Evolutionary conservation across 1,140 invertebrate species (phyloP), one percentile per base, ranked within the genome.

Genomic region (Ridgeia piscesae): DNA sequence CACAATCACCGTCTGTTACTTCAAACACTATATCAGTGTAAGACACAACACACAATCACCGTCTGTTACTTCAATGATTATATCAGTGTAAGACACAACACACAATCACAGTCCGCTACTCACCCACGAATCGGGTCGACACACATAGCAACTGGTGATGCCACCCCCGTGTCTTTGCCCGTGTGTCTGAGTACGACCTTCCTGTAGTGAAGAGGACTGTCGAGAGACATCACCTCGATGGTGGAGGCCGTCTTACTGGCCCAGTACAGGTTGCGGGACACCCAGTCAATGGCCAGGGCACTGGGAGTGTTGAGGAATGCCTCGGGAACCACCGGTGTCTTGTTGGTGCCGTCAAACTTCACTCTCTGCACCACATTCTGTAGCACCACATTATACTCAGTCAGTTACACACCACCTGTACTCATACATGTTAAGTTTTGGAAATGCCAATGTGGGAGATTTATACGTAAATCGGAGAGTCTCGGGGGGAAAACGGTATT

Each of bases 261-360:
- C 98, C 99, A 99, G 95, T 99, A 99, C 0, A 99, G 96, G 95
- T 99, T 99, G 35, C 97, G 97, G 0, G 97, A 98, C 33, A 99
- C 97, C 99, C 99, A 99, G 96, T 99, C 99, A 94, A 99, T 99
- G 1, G 99, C 98, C 17, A 99, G 95, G 0, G 98, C 98, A 97
- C 99, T 96, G 96, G 89, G 0, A 99, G 97, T 94, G 99, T 48
- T 48, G 33, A 58, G 33, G 17, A 50, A 91, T 17, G 48, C 48
- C 34, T 33, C 48, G 48, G 91, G 91, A 8, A 90, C 34, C 89
- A 90, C 34, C 9, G 33, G 31, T 33, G 89, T 90, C 35, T 90
- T 90, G 35, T 90, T 90, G 89, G 89, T 34, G 33, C 89, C 89
- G n/a, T 90, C 89, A 17, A 90, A 34, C 89, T 27, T 8, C 6